phyloP scores from a whole-genome alignment of 1,140 invertebrate species.

The Samia ricini region DNA sequence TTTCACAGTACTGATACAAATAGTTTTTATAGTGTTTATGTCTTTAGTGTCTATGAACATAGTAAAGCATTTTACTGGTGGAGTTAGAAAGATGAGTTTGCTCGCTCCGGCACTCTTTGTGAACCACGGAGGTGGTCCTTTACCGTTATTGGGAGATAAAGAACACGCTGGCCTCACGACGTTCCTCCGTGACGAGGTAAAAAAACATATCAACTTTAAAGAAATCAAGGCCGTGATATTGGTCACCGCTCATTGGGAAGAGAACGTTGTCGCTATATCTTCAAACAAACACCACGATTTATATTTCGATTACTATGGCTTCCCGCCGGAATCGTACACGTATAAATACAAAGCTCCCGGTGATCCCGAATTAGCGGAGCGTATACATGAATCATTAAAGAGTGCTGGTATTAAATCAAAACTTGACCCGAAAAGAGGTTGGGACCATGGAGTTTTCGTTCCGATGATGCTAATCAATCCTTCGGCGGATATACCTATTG shows the following conservation, averaged over 20 bases:
- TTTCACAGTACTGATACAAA: conserved; percentile 52
- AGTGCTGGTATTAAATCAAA: conserved; percentile 51
- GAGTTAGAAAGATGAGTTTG: conserved; percentile 45
- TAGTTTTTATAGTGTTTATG: conserved; percentile 63
- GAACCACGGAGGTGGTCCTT: conserved; percentile 66
- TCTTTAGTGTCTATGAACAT: conserved; percentile 69
- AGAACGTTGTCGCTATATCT: conserved; percentile 57
- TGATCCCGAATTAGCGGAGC: conserved; percentile 50
- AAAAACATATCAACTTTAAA: conserved; percentile 58
- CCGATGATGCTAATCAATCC: conserved; percentile 70
- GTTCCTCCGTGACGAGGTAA: conserved; percentile 57
- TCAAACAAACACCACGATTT: conserved; percentile 59
- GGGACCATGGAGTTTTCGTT: conserved; percentile 72
- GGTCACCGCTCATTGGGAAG: conserved; percentile 69
- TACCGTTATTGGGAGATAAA: conserved; percentile 62
- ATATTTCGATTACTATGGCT: conserved; percentile 69
- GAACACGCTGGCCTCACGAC: conserved; percentile 52
- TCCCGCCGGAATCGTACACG: conserved; percentile 64
- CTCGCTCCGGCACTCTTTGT: conserved; percentile 67
- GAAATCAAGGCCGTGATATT: conserved; percentile 61
- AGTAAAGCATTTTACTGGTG: conserved; percentile 49
- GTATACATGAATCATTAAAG: conserved; percentile 48
- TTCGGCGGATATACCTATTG: conserved; percentile 58
- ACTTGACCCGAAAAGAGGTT: conserved; percentile 59
- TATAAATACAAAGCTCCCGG: conserved; percentile 64